Conservation (phyloP, 2,888 invertebrate species). For the Drosophila mayaguana region DNA sequence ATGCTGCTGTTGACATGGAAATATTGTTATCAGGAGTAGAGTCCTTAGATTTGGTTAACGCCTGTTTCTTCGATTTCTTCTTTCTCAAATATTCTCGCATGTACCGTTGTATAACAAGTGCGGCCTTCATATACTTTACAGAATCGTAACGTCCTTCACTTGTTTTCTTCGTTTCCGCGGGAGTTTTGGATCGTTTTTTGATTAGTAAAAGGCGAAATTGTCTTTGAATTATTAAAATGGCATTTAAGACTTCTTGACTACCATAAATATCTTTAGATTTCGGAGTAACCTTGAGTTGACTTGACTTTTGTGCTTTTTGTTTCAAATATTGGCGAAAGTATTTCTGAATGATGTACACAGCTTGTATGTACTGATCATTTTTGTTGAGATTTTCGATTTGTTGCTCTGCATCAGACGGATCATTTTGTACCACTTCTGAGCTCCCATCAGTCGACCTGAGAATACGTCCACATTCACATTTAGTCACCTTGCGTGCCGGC, state of each 20-base stretch:
- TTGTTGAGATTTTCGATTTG: background rate
- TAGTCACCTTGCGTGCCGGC: constrained; percentile 45
- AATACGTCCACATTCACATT: constrained; percentile 71
- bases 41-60: background rate
- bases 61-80: constrained; percentile 25
- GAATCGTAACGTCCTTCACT: constrained; percentile 30
- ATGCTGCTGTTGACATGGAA: constrained; percentile 60
- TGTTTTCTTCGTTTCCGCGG: constrained; percentile 16
- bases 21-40: constrained; percentile 24
- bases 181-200: constrained; percentile 27
- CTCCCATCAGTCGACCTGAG: constrained; percentile 7
- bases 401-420: background rate
- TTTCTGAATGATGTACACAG: constrained; percentile 59
- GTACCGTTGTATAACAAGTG: constrained; percentile 75
- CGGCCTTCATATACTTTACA: constrained; percentile 65
- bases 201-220: constrained; percentile 47
- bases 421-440: background rate
- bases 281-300: background rate
- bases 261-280: constrained; percentile 12
- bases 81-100: constrained; percentile 62
- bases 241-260: constrained; percentile 47
- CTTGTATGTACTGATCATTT: constrained; percentile 31
- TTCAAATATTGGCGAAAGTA: constrained; percentile 52
- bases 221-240: constrained; percentile 57
- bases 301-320: constrained; percentile 13